Evolutionary conservation across 1,140 invertebrate species (phyloP), one percentile per base, ranked within the genome.

Genomic region (Xylocopa sonorina): DNA sequence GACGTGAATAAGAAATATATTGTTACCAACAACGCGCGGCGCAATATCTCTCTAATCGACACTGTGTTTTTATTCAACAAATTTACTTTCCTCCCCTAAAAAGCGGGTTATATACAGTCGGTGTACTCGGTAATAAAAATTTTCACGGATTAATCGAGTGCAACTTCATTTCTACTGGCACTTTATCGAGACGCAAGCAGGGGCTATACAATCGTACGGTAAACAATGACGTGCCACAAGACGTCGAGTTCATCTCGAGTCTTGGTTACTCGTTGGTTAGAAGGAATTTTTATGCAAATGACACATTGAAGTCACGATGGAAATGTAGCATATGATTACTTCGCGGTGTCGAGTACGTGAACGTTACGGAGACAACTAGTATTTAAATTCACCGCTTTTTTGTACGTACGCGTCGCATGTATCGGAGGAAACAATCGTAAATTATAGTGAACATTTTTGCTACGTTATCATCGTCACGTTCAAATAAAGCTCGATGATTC

Each of bases 391-490:
- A 1, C 24, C 0, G 0, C 0, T 43, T 76, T 43, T 29, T 14
- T 7, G 5, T 27, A 21, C 43, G 24, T 50, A 57, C 7, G 32
- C 29, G 18, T 55, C 3, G 21, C 24, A 10, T 38, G 16, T 21
- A 32, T 3, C 46, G 16, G 18, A 34, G 3, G 21, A 55, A 66
- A 5, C 41, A 9, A 67, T 82, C 51, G 67, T 41, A 38, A 58
- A 55, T 63, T 32, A 21, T 60, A 67, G 34, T 6, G 74, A 27
- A 24, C 46, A 72, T 74, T 81, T 71, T 84, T 75, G 74, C 67
- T 63, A 18, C 43, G 24, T 46, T 82, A 78, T 84, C 75, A 62
- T 29, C 72, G 60, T 82, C 46, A 27, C 34, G 41, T 73, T 83
- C 29, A 24, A 38, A 79, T 80, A 57, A 76, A 43, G 80, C 58